phyloP scores from a whole-genome alignment of 2,113 vertebrate species.

The Spea bombifrons region DNA sequence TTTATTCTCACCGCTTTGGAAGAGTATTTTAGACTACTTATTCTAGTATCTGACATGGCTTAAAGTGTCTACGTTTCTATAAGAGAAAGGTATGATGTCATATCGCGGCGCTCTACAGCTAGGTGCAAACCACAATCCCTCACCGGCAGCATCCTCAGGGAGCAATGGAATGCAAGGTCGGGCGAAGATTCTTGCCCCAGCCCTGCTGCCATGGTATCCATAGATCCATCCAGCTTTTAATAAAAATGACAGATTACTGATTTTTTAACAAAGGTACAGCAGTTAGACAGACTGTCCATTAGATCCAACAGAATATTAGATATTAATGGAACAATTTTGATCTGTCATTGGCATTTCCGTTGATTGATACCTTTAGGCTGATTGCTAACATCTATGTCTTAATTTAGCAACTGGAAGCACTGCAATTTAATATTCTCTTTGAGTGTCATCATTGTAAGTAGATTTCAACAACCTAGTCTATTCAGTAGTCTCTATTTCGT shows the following conservation, averaged over 20 bases:
- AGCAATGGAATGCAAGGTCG: no score
- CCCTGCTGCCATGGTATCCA: not conserved
- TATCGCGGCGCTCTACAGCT: no score
- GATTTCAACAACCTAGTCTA: slow-evolving; percentile 55
- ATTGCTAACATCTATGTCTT: slow-evolving; percentile 58
- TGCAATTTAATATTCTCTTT: slow-evolving; percentile 63
- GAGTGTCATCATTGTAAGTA: slow-evolving; percentile 54
- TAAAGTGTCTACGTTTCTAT: no score
- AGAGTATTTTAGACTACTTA: no score
- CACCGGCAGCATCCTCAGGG: no score
- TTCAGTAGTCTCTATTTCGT: slow-evolving; percentile 49
- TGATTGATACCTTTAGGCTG: slow-evolving; percentile 67
- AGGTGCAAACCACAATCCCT: no score
- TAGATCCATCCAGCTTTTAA: slow-evolving; percentile 39
- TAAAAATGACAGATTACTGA: slow-evolving; percentile 56
- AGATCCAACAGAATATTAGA: slow-evolving; percentile 71
- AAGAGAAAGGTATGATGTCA: no score
- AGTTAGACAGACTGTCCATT: slow-evolving; percentile 59
- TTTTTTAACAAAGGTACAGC: slow-evolving; percentile 54
- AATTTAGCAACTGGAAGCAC: slow-evolving; percentile 55
- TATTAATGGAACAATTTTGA: slow-evolving; percentile 75
- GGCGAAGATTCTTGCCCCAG: no score
- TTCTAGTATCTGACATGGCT: no score
- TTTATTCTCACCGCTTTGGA: no score
- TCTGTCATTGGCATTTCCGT: slow-evolving; percentile 66